Evolutionary conservation across 2,797 vertebrate species (phyloP).

Genomic region (Sandelia bainsii): DNA sequence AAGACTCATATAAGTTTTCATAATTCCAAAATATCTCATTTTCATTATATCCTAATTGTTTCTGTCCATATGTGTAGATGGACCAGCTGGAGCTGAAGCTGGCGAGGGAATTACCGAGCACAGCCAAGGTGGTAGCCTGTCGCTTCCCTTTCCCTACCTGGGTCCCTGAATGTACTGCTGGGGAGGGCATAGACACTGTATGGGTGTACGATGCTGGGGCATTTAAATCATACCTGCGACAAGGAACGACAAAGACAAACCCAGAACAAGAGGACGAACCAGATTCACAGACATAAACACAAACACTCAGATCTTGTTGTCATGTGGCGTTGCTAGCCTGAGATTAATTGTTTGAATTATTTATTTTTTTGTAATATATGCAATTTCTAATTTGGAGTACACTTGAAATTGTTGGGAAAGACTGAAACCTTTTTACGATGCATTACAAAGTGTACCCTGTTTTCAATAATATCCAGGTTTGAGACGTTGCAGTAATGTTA

Average conservation of each 20-base stretch:
- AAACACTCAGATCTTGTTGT: neutral
- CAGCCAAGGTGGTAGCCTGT: slow-evolving; percentile 92
- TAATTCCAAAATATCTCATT: neutral
- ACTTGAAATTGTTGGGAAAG: neutral
- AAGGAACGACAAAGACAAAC: slow-evolving; percentile 7
- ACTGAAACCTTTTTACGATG: neutral
- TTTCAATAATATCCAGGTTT: neutral
- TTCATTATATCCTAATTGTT: neutral
- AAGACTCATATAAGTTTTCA: neutral
- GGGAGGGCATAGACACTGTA: slow-evolving; percentile 93
- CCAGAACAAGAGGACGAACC: slow-evolving; percentile 5
- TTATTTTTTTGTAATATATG: neutral
- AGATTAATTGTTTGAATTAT: neutral
- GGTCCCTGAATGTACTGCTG: slow-evolving; percentile 86
- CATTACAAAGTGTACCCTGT: neutral
- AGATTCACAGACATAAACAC: slow-evolving; percentile 16
- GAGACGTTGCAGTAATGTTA: neutral
- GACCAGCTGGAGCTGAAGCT: slow-evolving; percentile 91
- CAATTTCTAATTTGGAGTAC: neutral
- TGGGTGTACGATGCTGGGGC: slow-evolving; percentile 90
- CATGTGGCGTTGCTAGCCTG: neutral
- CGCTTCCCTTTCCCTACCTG: slow-evolving; percentile 96
- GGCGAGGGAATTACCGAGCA: slow-evolving; percentile 84
- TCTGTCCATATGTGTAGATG: slow-evolving; percentile 86
- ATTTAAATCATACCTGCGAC: slow-evolving; percentile 66